Base-by-base conservation (phyloP, 2,888 invertebrate species). In the Sphaerolaimus hirsutus region DNA sequence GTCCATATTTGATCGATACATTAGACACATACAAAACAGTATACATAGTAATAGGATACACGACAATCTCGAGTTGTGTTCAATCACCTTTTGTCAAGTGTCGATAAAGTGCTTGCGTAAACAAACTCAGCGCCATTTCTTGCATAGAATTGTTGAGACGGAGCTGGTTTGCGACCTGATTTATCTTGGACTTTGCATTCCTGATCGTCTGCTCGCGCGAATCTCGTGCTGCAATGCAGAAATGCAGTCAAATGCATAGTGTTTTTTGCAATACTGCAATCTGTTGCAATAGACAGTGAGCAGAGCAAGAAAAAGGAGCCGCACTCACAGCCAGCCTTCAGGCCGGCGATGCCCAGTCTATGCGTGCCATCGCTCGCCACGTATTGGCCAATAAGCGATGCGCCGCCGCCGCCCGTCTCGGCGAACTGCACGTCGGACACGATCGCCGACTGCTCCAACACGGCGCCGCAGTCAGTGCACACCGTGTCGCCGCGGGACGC, bases 371-470 rank as follows among this genome's bases (percentile, higher is more conserved):
- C 36, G 7, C 4, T 4, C 4, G 83, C 79, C 1, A 86, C 87
- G 68, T 86, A 89, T 63, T 86, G 86, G 26, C 91, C 91, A 52
- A 89, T 76, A 19, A 84, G 81, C 49, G 78, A 77, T 43, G 77
- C 74, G 12, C 79, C 80, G 25, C 91, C 91, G 61, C 78, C 78
- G 61, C 79, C 78, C 64, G 25, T 25, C 26, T 41, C 41, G 65
- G 84, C 81, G 62, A 91, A 97, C 65, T 87, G 83, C 24, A 91
- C 78, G 65, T 93, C 91, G 2, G 84, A 81, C 24, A 97, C 89
- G 60, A 97, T 93, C 46, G 86, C 78, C 58, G 81, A 84, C 61
- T 91, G 87, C 64, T 93, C 91, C 19, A 97, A 69, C 1, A 97
- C 93, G 7, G 81, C 78, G 25, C 93, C 97, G 68, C 97, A 97